Evolutionary conservation across 2,797 vertebrate species (phyloP), one percentile per base, ranked within the genome.

Genomic region (Brotula barbata): DNA sequence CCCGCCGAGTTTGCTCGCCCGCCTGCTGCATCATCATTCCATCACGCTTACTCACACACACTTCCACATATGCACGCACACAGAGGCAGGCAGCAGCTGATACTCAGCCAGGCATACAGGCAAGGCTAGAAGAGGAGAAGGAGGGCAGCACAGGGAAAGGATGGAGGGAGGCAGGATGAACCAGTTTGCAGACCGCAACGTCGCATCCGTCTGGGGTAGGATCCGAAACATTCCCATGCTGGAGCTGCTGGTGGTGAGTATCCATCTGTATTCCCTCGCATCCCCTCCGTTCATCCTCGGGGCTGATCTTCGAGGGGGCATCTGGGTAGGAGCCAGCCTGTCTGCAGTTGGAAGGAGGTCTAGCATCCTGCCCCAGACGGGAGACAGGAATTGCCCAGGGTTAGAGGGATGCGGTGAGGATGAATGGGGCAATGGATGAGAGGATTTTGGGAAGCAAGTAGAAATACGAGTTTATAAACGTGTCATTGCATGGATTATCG

Each of bases 191-290:
- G 80, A 86, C 39, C 61, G 9, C 7, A 22, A n/a, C 1, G 4
- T 57, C 1, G 50, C 23, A 22, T 51, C 78, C 21, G 46, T 64
- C 39, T 51, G 69, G 44, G 58, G 80, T 37, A 80, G 72, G 61
- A 72, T 85, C 41, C 51, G 25, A 40, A 85, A 62, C 53, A 4
- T 73, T 19, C 66, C 86, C n/a, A 60, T 85, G 37, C 47, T 87
- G 74, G 80, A 87, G 87, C 88, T 88, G 42, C 68, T 76, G 13
- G 1, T 53, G 77, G 84, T 88, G 80, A 86, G 81, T 89, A 16
- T 23, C 7, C 37, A 37, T 63, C 68, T 57, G 42, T 60, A 48
- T 33, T 53, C 61, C 39, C 48, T 22, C 34, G 4, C 25, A 28
- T 28, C 25, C 34, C 44, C 3, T 72, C 41, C 22, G 4, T 21